Conservation (phyloP, 1,140 invertebrate species). For the Choristoneura fumiferana region DNA sequence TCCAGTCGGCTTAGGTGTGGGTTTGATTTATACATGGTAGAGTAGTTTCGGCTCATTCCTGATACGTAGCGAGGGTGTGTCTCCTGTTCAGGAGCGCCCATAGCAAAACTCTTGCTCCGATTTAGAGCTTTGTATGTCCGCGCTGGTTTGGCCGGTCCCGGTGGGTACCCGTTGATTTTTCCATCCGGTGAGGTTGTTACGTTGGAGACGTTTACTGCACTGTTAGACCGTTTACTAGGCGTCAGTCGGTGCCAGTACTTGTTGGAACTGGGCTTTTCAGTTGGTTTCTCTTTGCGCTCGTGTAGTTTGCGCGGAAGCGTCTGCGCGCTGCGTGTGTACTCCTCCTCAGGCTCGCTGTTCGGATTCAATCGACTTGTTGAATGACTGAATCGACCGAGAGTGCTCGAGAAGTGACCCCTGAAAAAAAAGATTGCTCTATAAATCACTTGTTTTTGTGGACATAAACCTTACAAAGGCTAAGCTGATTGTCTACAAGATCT, state of each 20-base stretch:
- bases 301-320: constrained; percentile 87
- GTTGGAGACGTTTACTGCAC: constrained; percentile 88
- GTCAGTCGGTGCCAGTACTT: constrained; percentile 76
- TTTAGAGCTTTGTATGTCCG: constrained; percentile 87
- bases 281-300: constrained; percentile 70
- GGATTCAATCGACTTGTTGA: constrained; percentile 84
- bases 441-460: constrained; percentile 31
- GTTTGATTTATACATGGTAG: constrained; percentile 85
- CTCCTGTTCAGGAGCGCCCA: constrained; percentile 80
- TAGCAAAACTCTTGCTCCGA: constrained; percentile 91
- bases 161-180: constrained; percentile 71
- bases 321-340: constrained; percentile 84
- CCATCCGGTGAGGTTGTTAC: constrained; percentile 74
- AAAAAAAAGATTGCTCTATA: constrained; percentile 43
- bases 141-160: constrained; percentile 84
- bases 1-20: constrained; percentile 85
- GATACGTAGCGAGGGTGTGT: constrained; percentile 69
- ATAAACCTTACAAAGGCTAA: constrained; percentile 32
- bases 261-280: constrained; percentile 72
- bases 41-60: constrained; percentile 68
- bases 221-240: constrained; percentile 79
- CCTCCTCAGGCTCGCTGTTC: constrained; percentile 76
- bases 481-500: constrained; percentile 41
- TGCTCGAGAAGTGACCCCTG: constrained; percentile 80
- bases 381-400: constrained; percentile 89